Conservation (phyloP, 2,797 vertebrate species). For the Poecilia gillii region DNA sequence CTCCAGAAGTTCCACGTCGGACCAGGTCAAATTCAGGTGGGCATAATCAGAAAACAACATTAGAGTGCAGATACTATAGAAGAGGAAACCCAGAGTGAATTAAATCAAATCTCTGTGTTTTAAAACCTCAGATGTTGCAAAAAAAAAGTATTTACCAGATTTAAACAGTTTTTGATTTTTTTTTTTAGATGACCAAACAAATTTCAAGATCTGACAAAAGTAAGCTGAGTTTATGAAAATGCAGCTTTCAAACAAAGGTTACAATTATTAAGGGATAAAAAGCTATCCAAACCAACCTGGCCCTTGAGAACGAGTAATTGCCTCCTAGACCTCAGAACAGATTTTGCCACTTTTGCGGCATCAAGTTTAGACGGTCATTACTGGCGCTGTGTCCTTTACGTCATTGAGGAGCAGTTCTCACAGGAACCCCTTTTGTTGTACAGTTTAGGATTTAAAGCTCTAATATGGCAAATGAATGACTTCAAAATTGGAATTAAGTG, state of each 20-base stretch:
- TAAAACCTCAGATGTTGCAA: background rate
- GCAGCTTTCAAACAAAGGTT: background rate
- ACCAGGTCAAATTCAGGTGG: constrained; percentile 97
- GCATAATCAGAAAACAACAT: constrained; percentile 12
- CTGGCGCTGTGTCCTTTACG: background rate
- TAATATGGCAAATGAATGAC: background rate
- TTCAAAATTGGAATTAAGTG: background rate
- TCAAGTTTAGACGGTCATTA: background rate
- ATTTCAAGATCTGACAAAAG: background rate
- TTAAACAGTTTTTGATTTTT: background rate
- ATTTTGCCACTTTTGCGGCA: background rate
- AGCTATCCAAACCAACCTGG: background rate
- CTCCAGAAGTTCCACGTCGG: constrained; percentile 97
- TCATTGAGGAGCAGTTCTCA: background rate
- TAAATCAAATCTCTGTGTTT: background rate
- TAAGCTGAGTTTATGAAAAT: background rate
- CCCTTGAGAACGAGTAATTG: background rate
- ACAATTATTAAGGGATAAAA: background rate
- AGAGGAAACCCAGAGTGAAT: background rate
- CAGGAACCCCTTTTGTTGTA: background rate
- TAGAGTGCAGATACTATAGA: background rate
- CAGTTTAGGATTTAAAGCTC: background rate
- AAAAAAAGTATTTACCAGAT: background rate
- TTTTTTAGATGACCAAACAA: background rate
- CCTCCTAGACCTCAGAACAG: background rate